These are phyloP conservation scores for Polydrusus cervinus DNA, from an alignment of 2,888 invertebrate species.

Conservation along the genomic window DNA sequence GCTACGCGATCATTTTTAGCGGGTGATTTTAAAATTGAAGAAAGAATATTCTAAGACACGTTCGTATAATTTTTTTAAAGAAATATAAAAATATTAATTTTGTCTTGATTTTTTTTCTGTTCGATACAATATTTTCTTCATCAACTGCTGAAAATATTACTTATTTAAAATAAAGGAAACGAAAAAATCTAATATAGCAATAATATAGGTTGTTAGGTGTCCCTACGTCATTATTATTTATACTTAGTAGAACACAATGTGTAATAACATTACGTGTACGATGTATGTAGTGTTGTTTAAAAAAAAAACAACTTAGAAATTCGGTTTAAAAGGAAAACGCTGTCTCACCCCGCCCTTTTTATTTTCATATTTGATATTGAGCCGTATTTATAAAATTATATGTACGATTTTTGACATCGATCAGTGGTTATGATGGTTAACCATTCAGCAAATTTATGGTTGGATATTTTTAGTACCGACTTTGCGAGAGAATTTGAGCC, in stretches of 20 bases:
- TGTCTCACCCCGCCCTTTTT: constrained; percentile 1
- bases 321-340: constrained; percentile 8
- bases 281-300: constrained; percentile 12
- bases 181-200: neutral
- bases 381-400: neutral
- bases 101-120: too few species aligned
- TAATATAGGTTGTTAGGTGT: constrained; percentile 12
- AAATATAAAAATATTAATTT: too few species aligned
- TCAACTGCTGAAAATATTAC: too few species aligned
- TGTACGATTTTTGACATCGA: constrained; percentile 1
- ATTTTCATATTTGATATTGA: neutral
- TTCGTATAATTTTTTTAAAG: too few species aligned
- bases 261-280: constrained; percentile 24
- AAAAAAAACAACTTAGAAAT: neutral
- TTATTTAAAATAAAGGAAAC: neutral
- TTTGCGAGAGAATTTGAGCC: neutral
- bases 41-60: too few species aligned
- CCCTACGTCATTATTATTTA: constrained; percentile 4
- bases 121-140: too few species aligned
- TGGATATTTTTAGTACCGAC: neutral
- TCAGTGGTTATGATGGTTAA: neutral
- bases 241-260: constrained; percentile 6
- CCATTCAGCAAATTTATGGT: neutral
- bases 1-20: too few species aligned
- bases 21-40: too few species aligned